phyloP scores from a whole-genome alignment of 1,140 invertebrate genomes.

The Drosophila virilis region DNA sequence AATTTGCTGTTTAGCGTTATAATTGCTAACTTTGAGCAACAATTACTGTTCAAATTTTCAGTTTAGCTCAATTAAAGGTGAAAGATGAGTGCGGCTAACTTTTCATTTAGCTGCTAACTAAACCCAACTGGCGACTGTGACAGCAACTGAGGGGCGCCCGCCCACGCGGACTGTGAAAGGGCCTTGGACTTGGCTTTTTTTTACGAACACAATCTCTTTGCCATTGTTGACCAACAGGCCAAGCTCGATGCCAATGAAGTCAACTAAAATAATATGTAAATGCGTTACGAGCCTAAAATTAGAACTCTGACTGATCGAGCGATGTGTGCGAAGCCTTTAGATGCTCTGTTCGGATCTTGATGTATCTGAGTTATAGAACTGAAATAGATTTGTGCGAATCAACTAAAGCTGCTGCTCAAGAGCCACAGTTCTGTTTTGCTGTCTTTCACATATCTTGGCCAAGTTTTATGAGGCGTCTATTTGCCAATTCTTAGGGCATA shows the following conservation, averaged over 20 bases:
- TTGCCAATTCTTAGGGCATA: too few species aligned
- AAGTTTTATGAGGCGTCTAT: too few species aligned
- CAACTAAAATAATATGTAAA: slow-evolving; percentile 34
- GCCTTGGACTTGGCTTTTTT: slow-evolving; percentile 18
- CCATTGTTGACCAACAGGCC: slow-evolving; percentile 1
- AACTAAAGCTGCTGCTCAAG: too few species aligned
- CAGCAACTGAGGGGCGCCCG: not conserved
- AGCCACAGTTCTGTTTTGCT: too few species aligned
- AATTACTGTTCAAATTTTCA: slow-evolving; percentile 36
- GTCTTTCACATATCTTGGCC: too few species aligned
- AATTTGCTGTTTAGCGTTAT: slow-evolving; percentile 27
- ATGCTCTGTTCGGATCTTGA: not conserved
- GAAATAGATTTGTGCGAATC: too few species aligned
- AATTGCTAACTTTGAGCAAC: slow-evolving; percentile 37
- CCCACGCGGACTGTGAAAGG: slow-evolving; percentile 18
- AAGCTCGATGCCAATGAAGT: slow-evolving; percentile 7
- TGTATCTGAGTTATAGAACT: too few species aligned
- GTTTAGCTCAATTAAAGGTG: slow-evolving; percentile 16
- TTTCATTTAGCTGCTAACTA: slow-evolving; percentile 16
- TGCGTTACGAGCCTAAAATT: slow-evolving; percentile 7
- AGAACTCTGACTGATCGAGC: not conserved
- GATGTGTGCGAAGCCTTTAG: not conserved
- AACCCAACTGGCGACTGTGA: not conserved
- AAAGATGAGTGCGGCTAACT: slow-evolving; percentile 2
- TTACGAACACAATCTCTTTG: not conserved